phyloP scores from a whole-genome alignment of 37 sponge, comb jelly and placozoan species.

The Theonella swinhoei region DNA sequence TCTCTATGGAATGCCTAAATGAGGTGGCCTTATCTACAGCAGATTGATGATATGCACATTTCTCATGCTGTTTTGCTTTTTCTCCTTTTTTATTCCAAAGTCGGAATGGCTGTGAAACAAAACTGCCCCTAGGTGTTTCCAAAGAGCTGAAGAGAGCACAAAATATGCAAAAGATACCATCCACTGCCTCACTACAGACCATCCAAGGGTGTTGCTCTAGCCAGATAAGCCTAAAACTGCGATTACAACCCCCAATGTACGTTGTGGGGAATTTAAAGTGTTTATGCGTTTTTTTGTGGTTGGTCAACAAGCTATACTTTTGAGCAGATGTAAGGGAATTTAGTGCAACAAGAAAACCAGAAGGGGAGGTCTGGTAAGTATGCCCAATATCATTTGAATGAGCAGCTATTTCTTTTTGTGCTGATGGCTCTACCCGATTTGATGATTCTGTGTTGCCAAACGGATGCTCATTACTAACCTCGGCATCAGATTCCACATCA shows the following conservation, averaged over 20 bases:
- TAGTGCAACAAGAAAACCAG: neutral
- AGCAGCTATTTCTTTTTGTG: too few species aligned
- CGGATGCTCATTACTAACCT: too few species aligned
- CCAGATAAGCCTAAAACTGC: slow-evolving; percentile 14
- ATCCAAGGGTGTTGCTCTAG: slow-evolving; percentile 11
- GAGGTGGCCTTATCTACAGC: neutral
- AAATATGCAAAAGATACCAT: slow-evolving; percentile 27
- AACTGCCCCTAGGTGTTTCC: neutral
- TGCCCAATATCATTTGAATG: too few species aligned
- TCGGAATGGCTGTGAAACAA: neutral
- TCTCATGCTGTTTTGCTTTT: neutral
- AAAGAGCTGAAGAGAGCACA: slow-evolving; percentile 17
- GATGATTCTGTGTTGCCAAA: too few species aligned
- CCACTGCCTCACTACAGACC: slow-evolving; percentile 37
- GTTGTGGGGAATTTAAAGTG: neutral
- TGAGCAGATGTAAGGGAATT: neutral
- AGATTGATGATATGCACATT: slow-evolving; percentile 2
- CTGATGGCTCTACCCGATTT: too few species aligned
- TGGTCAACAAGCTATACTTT: slow-evolving; percentile 1
- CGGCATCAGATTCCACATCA: too few species aligned
- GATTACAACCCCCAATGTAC: slow-evolving; percentile 5
- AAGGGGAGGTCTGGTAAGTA: too few species aligned
- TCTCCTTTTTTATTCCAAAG: neutral
- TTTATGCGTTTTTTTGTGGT: neutral
- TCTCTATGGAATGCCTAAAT: slow-evolving; percentile 6